A percentile compares a stretch with the other conserved stretches of the same genome.
phyloP scores from a whole-genome alignment of 2,797 vertebrate species.

The Adelosebastes latens region DNA sequence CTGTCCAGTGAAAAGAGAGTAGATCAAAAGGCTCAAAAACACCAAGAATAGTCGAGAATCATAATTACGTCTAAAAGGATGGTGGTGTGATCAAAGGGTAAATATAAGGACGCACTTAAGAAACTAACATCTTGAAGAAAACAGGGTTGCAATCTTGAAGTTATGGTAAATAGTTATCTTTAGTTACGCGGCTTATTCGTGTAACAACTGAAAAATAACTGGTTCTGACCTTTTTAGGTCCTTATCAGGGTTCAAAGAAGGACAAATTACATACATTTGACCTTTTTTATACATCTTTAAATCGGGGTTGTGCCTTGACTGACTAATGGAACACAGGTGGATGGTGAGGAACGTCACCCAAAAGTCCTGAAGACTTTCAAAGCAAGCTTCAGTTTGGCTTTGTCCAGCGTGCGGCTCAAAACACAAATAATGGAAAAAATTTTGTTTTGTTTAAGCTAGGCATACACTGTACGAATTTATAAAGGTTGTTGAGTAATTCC shows the following conservation, averaged over 20 bases:
- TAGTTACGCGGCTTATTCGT: not conserved
- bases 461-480: too few species aligned
- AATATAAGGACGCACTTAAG: not conserved
- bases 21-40: constrained; percentile 61
- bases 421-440: not conserved
- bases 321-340: not conserved
- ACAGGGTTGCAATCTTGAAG: not conserved
- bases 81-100: not conserved
- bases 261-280: not conserved
- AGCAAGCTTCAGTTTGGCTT: not conserved
- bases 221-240: not conserved
- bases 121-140: constrained; percentile 1
- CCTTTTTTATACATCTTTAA: not conserved
- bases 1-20: constrained; percentile 48
- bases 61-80: not conserved
- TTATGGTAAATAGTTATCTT: not conserved
- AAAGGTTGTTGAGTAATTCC: too few species aligned
- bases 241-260: not conserved
- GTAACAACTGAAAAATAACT: not conserved
- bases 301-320: not conserved
- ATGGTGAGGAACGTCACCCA: not conserved
- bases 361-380: not conserved
- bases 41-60: constrained; percentile 13
- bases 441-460: too few species aligned
- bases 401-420: not conserved